Evolutionary conservation across 2,888 invertebrate genomes (phyloP), one percentile per base, ranked within the genome.

Genomic region (Nemotelus pantherinus): DNA sequence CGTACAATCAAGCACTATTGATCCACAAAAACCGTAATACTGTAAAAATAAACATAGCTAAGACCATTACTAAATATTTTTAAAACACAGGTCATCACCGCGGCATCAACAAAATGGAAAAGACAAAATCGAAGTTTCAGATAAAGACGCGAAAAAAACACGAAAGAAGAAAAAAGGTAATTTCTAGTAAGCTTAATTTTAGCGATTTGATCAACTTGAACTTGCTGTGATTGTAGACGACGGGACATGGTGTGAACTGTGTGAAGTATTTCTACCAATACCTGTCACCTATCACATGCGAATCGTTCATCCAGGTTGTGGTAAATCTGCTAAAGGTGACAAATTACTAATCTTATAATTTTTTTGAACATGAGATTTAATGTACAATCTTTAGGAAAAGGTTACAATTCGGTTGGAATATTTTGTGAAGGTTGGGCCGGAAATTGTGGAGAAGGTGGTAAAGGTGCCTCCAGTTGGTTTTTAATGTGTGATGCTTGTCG

Each of bases 251-350:
- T 98, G 98, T 87, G 98, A 98, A 86, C 89, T 98, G 55, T 98
- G 98, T 85, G 95, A 94, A 3, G 92, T 92, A 50, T 89, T 88
- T 82, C 92, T 93, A 82, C 90, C 93, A 1, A 87, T 87, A 81
- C 97, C 97, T 0, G 92, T 98, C 0, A 95, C 95, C 0, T 94
- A 94, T 82, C 98, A 98, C 87, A 96, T 98, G 96, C 91, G 94
- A 50, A 92, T 93, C 84, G 89, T 91, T 58, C 98, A 98, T 88
- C 94, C 95, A 0, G 98, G 98, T 1, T 98, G 98, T 86, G 96
- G 96, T 0, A 91, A 92, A 80, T 92, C 93, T 79, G 93, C 96
- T 3, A 91, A 92, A 44, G 95, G 95, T 71, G 47, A 25, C 25
- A 25, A 25, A 25, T 25, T 25, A 25, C 1, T 57, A 7, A 68